These are phyloP conservation scores for Bostrychus sinensis DNA, from an alignment of 2,113 vertebrate species.

Conservation along the genomic window DNA sequence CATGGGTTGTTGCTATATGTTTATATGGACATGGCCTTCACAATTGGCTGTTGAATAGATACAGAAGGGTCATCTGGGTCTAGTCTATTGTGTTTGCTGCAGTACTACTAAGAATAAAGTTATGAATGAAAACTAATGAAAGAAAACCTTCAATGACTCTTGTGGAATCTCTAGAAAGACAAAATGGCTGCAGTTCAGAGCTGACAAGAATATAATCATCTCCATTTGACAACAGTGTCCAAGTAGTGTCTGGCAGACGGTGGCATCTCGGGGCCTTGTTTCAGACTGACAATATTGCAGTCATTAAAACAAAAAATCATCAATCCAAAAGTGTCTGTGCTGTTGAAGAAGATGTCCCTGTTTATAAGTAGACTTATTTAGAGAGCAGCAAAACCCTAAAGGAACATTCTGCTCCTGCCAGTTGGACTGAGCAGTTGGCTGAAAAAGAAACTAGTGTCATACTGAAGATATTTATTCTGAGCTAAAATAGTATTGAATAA, in stretches of 20 bases:
- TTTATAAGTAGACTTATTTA: background rate
- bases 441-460: background rate
- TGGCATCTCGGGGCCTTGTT: background rate
- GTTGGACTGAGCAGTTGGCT: background rate
- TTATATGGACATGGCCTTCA: background rate
- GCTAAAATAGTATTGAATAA: background rate
- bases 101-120: background rate
- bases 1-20: background rate
- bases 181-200: background rate
- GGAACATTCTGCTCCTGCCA: background rate
- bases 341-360: background rate
- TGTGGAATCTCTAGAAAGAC: constrained; percentile 2
- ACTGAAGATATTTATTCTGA: background rate
- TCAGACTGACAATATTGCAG: background rate
- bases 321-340: background rate
- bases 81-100: background rate
- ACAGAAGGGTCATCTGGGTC: background rate
- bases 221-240: background rate
- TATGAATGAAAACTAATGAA: no score
- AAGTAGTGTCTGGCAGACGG: constrained; percentile 1
- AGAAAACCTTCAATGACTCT: no score
- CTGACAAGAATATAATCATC: background rate
- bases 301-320: background rate
- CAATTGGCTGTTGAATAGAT: background rate
- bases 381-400: background rate